These are phyloP conservation scores for Agriopis leucophaearia DNA, from an alignment of 2,888 invertebrate genomes.

Conservation along the genomic window DNA sequence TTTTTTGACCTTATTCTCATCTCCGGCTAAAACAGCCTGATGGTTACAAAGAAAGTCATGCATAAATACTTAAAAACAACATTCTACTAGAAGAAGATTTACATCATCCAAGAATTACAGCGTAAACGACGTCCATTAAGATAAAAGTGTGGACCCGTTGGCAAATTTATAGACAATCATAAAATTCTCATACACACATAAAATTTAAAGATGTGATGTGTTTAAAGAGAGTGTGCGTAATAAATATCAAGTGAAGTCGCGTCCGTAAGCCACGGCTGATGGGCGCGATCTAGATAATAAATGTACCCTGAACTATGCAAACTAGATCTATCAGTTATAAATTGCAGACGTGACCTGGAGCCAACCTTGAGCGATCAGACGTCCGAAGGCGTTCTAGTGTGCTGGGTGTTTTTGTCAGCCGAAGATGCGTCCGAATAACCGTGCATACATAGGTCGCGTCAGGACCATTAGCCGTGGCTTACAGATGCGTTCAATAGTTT, in stretches of 20 bases:
- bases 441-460: too few species aligned
- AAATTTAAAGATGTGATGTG: slow-evolving; percentile 19
- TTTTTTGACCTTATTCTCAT: not conserved
- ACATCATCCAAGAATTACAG: slow-evolving; percentile 58
- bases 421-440: too few species aligned
- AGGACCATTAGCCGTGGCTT: too few species aligned
- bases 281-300: too few species aligned
- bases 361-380: too few species aligned
- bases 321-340: too few species aligned
- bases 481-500: too few species aligned
- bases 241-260: not conserved
- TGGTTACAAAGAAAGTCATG: slow-evolving; percentile 41
- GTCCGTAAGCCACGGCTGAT: too few species aligned
- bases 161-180: slow-evolving; percentile 38
- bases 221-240: slow-evolving; percentile 14
- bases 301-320: too few species aligned
- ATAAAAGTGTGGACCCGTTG: slow-evolving; percentile 52
- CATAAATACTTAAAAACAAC: slow-evolving; percentile 45
- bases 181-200: slow-evolving; percentile 29
- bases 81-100: slow-evolving; percentile 40
- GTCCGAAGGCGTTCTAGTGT: too few species aligned
- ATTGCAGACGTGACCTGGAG: too few species aligned
- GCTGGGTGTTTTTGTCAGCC: too few species aligned
- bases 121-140: slow-evolving; percentile 66
- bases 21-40: slow-evolving; percentile 18